phyloP scores from a whole-genome alignment of 2,888 invertebrate species.

The Odontomyia ornata region DNA sequence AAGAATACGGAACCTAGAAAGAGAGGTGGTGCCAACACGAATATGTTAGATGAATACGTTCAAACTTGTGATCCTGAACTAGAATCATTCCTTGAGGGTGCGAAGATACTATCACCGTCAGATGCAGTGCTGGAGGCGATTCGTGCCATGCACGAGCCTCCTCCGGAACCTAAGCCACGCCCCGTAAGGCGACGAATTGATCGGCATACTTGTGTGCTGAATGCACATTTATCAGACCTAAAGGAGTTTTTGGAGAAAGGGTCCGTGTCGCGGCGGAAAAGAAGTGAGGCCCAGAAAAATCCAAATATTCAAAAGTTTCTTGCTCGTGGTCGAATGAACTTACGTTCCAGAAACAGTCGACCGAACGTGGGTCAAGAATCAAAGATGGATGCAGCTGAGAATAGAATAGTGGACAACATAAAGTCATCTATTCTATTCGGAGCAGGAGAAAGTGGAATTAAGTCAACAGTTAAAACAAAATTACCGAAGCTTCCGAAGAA shows the following conservation, averaged over 20 bases:
- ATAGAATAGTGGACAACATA: background rate
- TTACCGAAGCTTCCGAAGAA: background rate
- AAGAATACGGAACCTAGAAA: background rate
- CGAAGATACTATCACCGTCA: conserved; percentile 41
- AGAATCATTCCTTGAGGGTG: conserved; percentile 40
- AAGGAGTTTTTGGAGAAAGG: conserved; percentile 45
- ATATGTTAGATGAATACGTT: conserved; percentile 11
- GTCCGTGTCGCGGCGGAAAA: conserved; percentile 26
- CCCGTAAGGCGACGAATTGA: conserved; percentile 28
- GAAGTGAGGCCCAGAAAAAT: conserved; percentile 9
- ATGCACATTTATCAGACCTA: conserved; percentile 42
- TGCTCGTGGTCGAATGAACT: background rate
- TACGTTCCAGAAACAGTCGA: background rate
- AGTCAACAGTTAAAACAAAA: background rate
- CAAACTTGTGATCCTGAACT: conserved; percentile 25
- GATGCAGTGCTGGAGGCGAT: conserved; percentile 31
- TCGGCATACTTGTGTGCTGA: conserved; percentile 15
- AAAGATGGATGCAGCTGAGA: background rate
- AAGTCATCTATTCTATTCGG: conserved; percentile 9
- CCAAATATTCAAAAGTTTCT: conserved; percentile 19
- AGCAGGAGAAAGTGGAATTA: background rate
- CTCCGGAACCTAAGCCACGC: background rate
- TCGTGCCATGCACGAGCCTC: background rate
- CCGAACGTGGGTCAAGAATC: background rate
- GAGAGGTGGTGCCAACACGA: background rate